phyloP scores from a whole-genome alignment of 2,888 invertebrate genomes.

The Teinopalpus imperialis region DNA sequence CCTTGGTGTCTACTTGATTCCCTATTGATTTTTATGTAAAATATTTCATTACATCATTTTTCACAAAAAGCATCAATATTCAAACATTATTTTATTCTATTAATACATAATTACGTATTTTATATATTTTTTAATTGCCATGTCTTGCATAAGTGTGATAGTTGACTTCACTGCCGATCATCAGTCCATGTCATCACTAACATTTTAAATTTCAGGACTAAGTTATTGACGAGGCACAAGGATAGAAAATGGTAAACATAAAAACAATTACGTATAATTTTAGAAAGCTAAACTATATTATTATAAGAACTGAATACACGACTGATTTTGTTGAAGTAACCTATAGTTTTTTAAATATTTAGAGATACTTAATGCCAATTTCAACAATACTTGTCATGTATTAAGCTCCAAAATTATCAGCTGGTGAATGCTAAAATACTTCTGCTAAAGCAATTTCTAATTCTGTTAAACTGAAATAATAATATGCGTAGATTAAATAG shows the following conservation, averaged over 20 bases:
- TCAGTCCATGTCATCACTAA: conserved; percentile 73
- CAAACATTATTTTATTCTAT: no score
- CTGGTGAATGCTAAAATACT: conserved; percentile 15
- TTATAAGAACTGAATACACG: conserved; percentile 2
- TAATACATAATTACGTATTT: background rate
- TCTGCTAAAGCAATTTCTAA: conserved; percentile 27
- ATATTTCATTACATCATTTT: no score
- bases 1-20: conserved; percentile 1
- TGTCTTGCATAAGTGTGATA: conserved; percentile 13
- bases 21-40: conserved; percentile 4
- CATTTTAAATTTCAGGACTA: conserved; percentile 90
- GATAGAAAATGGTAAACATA: conserved; percentile 90
- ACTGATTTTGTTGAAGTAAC: background rate
- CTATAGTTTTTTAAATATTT: background rate
- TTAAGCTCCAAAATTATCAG: conserved; percentile 3
- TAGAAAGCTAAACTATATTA: conserved; percentile 10
- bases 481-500: background rate
- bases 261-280: conserved; percentile 33
- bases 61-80: no score
- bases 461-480: conserved; percentile 15
- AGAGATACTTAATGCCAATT: background rate
- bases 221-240: conserved; percentile 92
- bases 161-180: conserved; percentile 34
- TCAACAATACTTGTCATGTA: conserved; percentile 14
- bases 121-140: conserved; percentile 2